A percentile compares a stretch with the other conserved stretches of the same genome.
Evolutionary conservation across 2,888 invertebrate species (phyloP).

Genomic region (Sminthurinus aureus): DNA sequence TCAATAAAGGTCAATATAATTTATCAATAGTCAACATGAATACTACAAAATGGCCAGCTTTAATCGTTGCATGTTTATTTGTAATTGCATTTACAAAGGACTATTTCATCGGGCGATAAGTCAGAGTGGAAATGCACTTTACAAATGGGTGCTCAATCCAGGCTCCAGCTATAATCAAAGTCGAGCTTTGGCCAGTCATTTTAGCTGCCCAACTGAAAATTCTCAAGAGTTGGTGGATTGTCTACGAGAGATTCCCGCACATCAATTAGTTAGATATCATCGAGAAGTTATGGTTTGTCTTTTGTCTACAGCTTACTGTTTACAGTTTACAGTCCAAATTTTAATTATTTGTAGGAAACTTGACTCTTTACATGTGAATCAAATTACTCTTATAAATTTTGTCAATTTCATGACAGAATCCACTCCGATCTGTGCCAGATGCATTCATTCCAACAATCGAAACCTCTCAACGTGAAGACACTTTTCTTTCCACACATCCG

Average conservation of each 20-base stretch:
- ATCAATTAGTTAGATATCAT: not conserved
- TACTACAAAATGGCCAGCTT: too few species aligned
- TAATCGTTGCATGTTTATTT: too few species aligned
- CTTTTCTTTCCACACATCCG: not conserved
- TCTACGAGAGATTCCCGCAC: not conserved
- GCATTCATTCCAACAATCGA: constrained; percentile 16
- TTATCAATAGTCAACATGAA: too few species aligned
- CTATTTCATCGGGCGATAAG: not conserved
- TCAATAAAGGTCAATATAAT: not conserved
- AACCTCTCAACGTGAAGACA: not conserved
- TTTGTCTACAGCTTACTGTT: too few species aligned
- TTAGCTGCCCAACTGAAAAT: constrained; percentile 4
- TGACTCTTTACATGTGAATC: too few species aligned
- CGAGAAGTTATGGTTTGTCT: constrained; percentile 1
- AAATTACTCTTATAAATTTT: too few species aligned
- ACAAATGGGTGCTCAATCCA: constrained; percentile 17
- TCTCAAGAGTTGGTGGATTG: constrained; percentile 1
- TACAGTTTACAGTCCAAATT: too few species aligned
- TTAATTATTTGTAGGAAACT: too few species aligned
- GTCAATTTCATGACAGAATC: not conserved
- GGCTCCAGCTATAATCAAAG: not conserved
- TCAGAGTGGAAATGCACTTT: not conserved
- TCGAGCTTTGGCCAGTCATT: not conserved
- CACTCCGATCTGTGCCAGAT: not conserved
- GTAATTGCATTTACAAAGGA: not conserved